Base-by-base conservation (phyloP, 2,113 vertebrate species). In the Channa maculata region DNA sequence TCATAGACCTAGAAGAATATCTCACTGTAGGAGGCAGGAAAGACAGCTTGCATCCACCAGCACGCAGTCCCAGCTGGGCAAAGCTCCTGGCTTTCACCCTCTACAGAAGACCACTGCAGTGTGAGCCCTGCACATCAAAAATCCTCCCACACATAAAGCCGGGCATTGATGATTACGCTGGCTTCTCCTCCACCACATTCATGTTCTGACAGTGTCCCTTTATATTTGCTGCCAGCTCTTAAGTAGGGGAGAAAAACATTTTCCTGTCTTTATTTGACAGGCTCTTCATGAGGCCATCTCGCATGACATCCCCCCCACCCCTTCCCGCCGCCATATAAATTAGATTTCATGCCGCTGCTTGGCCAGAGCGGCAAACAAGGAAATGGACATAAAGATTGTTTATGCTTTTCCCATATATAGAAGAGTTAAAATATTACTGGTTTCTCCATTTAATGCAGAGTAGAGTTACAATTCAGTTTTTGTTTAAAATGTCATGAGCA, bases 131-230 rank as follows among this genome's bases (percentile, higher is more conserved):
- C 88, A 88, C 88, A 91, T 90, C 88, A 88, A 88, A 86, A 86
- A 79, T 85, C 77, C 81, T 88, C 85, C 83, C 77, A 78, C 80
- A 88, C 91, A 93, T 82, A 92, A 91, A 91, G 87, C 75, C 81
- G 48, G 10, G 84, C 90, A 93, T 93, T 93, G 92, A 94, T 91
- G 75, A 90, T 87, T 81, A 73, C 54, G 54, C 84, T 90, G 93
- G 91, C 92, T 84, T 84, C 85, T 81, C 76, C 72, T 84, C 66
- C 39, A 34, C 79, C 73, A 90, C 91, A 87, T 90, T 90, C 88
- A 87, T 69, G 80, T 88, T 80, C 85, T 77, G 86, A 94, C 92
- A 94, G 87, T 71, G 83, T 86, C 81, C 79, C 91, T 93, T 93
- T 92, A 88, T 91, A 89, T 90, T 68, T 78, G 77, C 71, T 85